Evolutionary conservation across 2,797 vertebrate genomes (phyloP), one percentile per base, ranked within the genome.

Genomic region (Coregonus suidteri): DNA sequence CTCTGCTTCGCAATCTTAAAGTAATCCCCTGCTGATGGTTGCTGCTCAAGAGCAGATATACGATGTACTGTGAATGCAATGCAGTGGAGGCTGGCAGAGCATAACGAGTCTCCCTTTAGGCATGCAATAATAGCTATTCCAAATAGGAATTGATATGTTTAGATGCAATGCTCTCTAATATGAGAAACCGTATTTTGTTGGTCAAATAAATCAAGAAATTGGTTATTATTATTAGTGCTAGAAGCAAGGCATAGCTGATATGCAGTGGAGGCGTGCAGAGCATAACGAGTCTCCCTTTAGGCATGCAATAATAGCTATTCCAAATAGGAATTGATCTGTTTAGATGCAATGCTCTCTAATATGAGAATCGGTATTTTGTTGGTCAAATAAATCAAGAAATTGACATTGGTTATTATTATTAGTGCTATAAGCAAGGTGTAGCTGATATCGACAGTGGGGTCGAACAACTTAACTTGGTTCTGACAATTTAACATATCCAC

Each of bases 401-500:
- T 20, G 18, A 68, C 51, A 64, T 25, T 1, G 9, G 59, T 64
- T 30, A 68, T 51, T 15, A 67, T 18, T 25, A 35, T 52, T 53
- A 68, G 51, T 53, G 30, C 20, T 54, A 34, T 51, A 11, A 69
- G 66, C n/a, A 75, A 68, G 74, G 31, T 18, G 52, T 3, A 25
- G 65, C 30, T 52, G 41, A 68, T 54, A 25, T 70, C 34, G 9
- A 47, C 37, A 41, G 68, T 41, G 7, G 34, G 35, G 6, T n/a
- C 9, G 18, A 69, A 64, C 18, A 64, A n/a, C 62, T 30, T n/a
- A 59, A 59, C 56, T 64, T 11, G 59, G 65, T 18, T n/a, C 68
- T 70, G 35, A 70, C 62, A 65, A 71, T 53, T 13, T 25, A 56
- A 67, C 56, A 72, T 18, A 65, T 37, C 35, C 71, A 75, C 64